Percentiles rank a stretch among this genome's conserved stretches.
phyloP scores from a whole-genome alignment of 2,888 invertebrate genomes.

The Limnephilus lunatus region DNA sequence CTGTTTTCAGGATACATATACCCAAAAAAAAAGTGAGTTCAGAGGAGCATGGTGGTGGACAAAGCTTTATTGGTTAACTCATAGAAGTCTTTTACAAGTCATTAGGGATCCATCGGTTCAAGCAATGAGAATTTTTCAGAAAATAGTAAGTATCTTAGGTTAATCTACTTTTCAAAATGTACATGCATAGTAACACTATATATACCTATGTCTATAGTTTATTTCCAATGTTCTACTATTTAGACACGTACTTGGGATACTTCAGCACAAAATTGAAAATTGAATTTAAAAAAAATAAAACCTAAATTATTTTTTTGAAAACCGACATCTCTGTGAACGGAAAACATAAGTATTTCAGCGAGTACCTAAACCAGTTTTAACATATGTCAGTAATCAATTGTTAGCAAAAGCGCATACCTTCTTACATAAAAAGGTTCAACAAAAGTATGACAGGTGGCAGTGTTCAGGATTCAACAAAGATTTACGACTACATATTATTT shows the following conservation, averaged over 20 bases:
- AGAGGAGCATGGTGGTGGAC: slow-evolving; percentile 83
- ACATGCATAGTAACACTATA: background rate
- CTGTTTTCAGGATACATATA: slow-evolving; percentile 67
- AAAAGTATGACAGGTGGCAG: background rate
- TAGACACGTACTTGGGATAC: background rate
- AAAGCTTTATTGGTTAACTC: slow-evolving; percentile 86
- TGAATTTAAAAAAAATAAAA: too few relatives aligned
- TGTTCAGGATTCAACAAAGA: too few relatives aligned
- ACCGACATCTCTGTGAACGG: background rate
- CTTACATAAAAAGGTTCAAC: too few relatives aligned
- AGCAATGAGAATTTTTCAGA: slow-evolving; percentile 86
- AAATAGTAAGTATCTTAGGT: slow-evolving; percentile 80
- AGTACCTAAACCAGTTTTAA: background rate
- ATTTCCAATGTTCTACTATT: background rate
- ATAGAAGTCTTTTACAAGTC: slow-evolving; percentile 85
- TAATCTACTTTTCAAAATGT: background rate
- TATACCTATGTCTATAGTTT: background rate
- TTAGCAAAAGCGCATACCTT: too few relatives aligned
- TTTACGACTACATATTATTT: too few relatives aligned
- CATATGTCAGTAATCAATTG: background rate
- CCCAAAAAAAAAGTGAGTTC: slow-evolving; percentile 67
- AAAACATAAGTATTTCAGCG: background rate
- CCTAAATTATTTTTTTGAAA: background rate
- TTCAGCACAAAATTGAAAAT: too few relatives aligned
- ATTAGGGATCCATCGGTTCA: slow-evolving; percentile 90